Evolutionary conservation across 1,140 invertebrate genomes (phyloP), one percentile per base, ranked within the genome.

Genomic region (Drosophila lacertosa): DNA sequence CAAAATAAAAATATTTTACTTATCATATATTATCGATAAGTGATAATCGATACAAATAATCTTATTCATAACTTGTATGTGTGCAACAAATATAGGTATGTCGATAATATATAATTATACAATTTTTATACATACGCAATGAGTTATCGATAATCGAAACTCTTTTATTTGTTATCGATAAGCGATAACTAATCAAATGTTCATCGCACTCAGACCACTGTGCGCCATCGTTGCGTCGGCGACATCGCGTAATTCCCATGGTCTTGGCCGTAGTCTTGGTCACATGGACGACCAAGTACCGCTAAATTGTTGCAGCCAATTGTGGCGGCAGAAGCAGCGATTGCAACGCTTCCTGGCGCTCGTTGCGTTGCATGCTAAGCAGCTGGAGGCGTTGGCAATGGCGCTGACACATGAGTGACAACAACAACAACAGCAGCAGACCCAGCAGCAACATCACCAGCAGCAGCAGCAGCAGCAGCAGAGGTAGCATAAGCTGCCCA

Each of bases 281-380:
- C 20, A 59, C 42, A 42, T 62, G 78, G 53, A 32, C 80, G 54
- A 55, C 39, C 77, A 88, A 88, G 77, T 86, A 88, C 82, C 77
- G 81, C 82, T 86, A 88, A 88, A 77, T 86, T 74, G 77, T 77
- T 55, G 58, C 80, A 84, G 73, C 73, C 57, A 77, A 70, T 70
- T 70, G 70, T 29, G 32, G 66, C 32, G 39, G 32, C 37, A 76
- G 22, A 35, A 70, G 37, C 26, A 40, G 58, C 40, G 47, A 37
- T 40, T 47, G 35, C 65, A 54, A 54, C 53, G 73, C 77, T 86
- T 84, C 80, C 76, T 81, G 73, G 71, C 42, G 82, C 77, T 67
- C 42, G 60, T 39, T 66, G 81, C 77, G 58, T 70, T 88, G 81
- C 81, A 84, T 84, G 81, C 82, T 84, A 84, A 84, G 65, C 74